phyloP scores from a whole-genome alignment of 1,140 invertebrate genomes.

The Lineus longissimus region DNA sequence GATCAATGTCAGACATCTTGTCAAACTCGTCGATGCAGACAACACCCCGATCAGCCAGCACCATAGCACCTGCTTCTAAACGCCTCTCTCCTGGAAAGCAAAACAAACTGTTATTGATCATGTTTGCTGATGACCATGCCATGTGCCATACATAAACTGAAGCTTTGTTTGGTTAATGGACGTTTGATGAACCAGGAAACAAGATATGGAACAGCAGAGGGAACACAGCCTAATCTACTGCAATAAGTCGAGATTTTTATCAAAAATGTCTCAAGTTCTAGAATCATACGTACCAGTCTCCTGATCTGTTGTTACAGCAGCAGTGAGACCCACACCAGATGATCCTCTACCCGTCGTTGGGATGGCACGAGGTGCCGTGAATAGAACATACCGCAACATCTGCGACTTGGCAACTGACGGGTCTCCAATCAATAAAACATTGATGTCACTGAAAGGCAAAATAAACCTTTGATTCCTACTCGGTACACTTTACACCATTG shows the following conservation, averaged over 20 bases:
- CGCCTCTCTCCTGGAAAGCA: slow-evolving; percentile 58
- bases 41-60: slow-evolving; percentile 94
- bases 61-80: slow-evolving; percentile 98
- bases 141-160: too few relatives aligned
- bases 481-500: too few relatives aligned
- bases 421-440: slow-evolving; percentile 95
- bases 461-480: slow-evolving; percentile 1
- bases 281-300: slow-evolving; percentile 74
- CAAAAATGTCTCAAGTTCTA: background rate
- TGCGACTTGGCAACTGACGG: slow-evolving; percentile 99
- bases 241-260: background rate
- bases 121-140: background rate
- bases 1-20: slow-evolving; percentile 99
- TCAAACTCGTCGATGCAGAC: slow-evolving; percentile 99
- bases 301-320: slow-evolving; percentile 92
- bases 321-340: slow-evolving; percentile 96
- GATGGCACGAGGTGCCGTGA: slow-evolving; percentile 90
- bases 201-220: too few relatives aligned
- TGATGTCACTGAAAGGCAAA: slow-evolving; percentile 75
- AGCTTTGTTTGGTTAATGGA: too few relatives aligned
- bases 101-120: background rate
- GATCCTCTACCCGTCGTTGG: slow-evolving; percentile 93
- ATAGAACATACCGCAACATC: slow-evolving; percentile 87
- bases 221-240: too few relatives aligned
- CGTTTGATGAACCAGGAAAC: too few relatives aligned